Conservation (phyloP, 2,888 invertebrate species). For the Apoderus coryli region DNA sequence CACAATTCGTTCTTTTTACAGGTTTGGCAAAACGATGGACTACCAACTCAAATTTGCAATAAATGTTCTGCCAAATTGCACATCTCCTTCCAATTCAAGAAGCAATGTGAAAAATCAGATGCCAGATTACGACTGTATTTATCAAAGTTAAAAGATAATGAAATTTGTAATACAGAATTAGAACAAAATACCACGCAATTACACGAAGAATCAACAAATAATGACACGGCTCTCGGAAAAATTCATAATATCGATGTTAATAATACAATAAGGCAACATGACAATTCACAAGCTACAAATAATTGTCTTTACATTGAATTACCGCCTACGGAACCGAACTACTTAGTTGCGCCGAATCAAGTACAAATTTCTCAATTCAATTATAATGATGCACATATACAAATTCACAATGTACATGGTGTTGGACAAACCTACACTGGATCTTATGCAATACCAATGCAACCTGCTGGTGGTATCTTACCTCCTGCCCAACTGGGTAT, state of each 20-base stretch:
- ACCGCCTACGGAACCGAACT: no score
- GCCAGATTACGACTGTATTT: constrained; percentile 30
- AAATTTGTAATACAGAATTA: no score
- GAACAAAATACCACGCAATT: no score
- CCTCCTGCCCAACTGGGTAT: constrained; percentile 21
- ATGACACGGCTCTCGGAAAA: no score
- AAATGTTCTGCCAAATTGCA: constrained; percentile 34
- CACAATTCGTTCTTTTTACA: constrained; percentile 21
- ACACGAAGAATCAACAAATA: no score
- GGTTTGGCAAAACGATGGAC: constrained; percentile 35
- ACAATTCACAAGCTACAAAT: no score
- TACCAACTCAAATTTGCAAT: constrained; percentile 34
- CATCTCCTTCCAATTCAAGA: constrained; percentile 35
- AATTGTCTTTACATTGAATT: no score
- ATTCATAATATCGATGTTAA: constrained; percentile 17
- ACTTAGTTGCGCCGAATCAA: no score
- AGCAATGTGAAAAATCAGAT: constrained; percentile 34
- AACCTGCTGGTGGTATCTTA: constrained; percentile 21
- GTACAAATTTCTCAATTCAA: no score
- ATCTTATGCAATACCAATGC: constrained; percentile 27
- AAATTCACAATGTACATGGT: constrained; percentile 24
- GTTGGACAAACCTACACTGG: constrained; percentile 28
- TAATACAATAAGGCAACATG: no score
- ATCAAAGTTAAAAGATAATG: constrained; percentile 5
- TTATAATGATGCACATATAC: no score